phyloP scores from a whole-genome alignment of 2,888 invertebrate genomes.

The Hirtodrosophila cameraria region DNA sequence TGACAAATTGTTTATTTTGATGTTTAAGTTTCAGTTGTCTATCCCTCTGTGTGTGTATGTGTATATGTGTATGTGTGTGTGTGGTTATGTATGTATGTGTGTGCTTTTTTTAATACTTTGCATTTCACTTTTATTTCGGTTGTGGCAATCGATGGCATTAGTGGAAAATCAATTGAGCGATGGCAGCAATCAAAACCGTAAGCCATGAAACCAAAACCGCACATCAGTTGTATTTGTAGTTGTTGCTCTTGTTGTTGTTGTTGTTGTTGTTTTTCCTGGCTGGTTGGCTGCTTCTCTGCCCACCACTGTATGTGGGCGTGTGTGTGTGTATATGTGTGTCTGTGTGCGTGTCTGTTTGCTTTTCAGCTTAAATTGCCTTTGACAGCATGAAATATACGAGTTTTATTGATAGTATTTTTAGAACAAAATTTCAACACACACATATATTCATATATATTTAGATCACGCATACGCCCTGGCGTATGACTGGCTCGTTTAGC shows the following conservation, averaged over 20 bases:
- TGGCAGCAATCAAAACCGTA: conserved; percentile 77
- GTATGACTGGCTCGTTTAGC: conserved; percentile 11
- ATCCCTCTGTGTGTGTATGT: conserved; percentile 3
- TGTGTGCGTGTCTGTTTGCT: conserved; percentile 46
- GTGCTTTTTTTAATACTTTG: conserved; percentile 56
- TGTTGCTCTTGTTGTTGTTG: conserved; percentile 8
- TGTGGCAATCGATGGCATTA: conserved; percentile 72
- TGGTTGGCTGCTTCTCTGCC: conserved; percentile 10
- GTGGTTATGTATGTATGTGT: conserved; percentile 8
- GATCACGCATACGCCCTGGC: conserved; percentile 28
- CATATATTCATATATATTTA: not conserved
- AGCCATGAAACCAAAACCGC: conserved; percentile 77
- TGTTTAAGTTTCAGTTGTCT: conserved; percentile 39
- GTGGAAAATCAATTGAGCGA: conserved; percentile 79
- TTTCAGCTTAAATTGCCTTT: conserved; percentile 66
- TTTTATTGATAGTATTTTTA: conserved; percentile 63
- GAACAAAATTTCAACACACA: conserved; percentile 7
- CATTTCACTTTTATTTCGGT: conserved; percentile 69
- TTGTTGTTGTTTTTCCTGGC: conserved; percentile 18
- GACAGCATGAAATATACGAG: conserved; percentile 66
- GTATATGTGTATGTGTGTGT: conserved; percentile 1
- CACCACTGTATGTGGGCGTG: conserved; percentile 7
- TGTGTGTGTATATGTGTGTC: conserved; percentile 6
- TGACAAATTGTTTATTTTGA: conserved; percentile 65
- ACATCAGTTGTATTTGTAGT: conserved; percentile 54